phyloP scores from a whole-genome alignment of 1,140 invertebrate genomes.

The Drosophila nannoptera region DNA sequence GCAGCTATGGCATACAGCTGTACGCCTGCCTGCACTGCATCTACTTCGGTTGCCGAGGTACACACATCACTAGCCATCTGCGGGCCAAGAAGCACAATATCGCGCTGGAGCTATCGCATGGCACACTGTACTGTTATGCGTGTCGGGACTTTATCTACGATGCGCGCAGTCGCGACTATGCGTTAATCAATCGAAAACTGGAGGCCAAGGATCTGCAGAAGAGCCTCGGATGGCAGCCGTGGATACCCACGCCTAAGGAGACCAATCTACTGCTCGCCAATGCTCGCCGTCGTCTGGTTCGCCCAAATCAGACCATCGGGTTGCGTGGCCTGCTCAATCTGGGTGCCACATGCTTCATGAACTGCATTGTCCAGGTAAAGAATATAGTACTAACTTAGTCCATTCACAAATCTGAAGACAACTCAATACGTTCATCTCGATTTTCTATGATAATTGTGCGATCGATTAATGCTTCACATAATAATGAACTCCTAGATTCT shows the following conservation, averaged over 20 bases:
- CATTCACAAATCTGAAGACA: not conserved
- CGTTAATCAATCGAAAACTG: conserved; percentile 80
- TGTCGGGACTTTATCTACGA: conserved; percentile 97
- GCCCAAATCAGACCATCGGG: conserved; percentile 91
- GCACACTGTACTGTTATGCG: conserved; percentile 93
- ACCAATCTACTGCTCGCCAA: conserved; percentile 85
- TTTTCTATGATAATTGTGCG: no score
- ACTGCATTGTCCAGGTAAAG: conserved; percentile 93
- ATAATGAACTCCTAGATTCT: no score
- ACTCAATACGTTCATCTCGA: not conserved
- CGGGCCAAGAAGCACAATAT: conserved; percentile 89
- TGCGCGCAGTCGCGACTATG: conserved; percentile 83
- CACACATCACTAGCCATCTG: conserved; percentile 92
- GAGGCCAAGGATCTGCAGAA: conserved; percentile 84
- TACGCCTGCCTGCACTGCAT: conserved; percentile 95
- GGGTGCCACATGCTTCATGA: conserved; percentile 99
- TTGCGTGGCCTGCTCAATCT: conserved; percentile 96
- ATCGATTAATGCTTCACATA: no score
- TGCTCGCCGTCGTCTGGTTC: conserved; percentile 88
- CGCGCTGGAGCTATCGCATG: conserved; percentile 92
- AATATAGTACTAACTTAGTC: not conserved
- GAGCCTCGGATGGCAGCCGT: conserved; percentile 85
- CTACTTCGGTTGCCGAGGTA: conserved; percentile 92
- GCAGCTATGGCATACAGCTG: conserved; percentile 86
- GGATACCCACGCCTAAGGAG: conserved; percentile 89